Conservation (phyloP, 1,140 invertebrate species). For the Drosophila tropicalis region DNA sequence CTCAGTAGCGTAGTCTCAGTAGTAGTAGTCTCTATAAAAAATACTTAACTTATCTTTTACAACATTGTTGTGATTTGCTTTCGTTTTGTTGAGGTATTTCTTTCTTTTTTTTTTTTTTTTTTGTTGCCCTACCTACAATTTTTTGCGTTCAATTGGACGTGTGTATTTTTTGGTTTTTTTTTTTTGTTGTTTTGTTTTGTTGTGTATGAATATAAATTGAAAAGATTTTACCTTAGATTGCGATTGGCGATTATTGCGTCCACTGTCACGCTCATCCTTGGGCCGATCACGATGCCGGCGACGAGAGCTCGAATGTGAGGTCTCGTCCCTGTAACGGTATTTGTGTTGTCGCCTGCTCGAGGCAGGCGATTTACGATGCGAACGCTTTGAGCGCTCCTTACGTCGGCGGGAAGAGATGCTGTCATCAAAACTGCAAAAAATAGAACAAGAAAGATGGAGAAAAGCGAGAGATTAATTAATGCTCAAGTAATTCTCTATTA, state of each 20-base stretch:
- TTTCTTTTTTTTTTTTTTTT: constrained; percentile 24
- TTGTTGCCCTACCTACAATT: constrained; percentile 61
- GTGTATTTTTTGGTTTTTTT: constrained; percentile 52
- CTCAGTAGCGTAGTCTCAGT: constrained; percentile 21
- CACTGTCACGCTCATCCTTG: constrained; percentile 80
- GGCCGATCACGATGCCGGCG: constrained; percentile 75
- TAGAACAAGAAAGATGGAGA: constrained; percentile 10
- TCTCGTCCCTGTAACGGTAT: constrained; percentile 85
- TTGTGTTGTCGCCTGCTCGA: constrained; percentile 85
- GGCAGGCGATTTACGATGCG: constrained; percentile 85
- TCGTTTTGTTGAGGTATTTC: constrained; percentile 36
- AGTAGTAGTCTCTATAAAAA: constrained; percentile 2
- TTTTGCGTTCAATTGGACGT: constrained; percentile 17
- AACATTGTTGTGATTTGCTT: constrained; percentile 50
- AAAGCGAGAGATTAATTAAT: constrained; percentile 31
- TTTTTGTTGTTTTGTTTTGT: constrained; percentile 22
- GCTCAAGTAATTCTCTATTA: constrained; percentile 34
- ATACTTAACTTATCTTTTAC: constrained; percentile 58
- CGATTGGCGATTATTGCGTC: constrained; percentile 79
- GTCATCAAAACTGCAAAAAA: constrained; percentile 84
- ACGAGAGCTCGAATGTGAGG: constrained; percentile 79
- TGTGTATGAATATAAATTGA: constrained; percentile 70
- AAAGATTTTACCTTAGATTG: constrained; percentile 83
- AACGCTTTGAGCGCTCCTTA: constrained; percentile 86
- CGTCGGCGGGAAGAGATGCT: constrained; percentile 85